Base-by-base conservation (phyloP, 2,888 invertebrate species). In the Argyresthia goedartella region DNA sequence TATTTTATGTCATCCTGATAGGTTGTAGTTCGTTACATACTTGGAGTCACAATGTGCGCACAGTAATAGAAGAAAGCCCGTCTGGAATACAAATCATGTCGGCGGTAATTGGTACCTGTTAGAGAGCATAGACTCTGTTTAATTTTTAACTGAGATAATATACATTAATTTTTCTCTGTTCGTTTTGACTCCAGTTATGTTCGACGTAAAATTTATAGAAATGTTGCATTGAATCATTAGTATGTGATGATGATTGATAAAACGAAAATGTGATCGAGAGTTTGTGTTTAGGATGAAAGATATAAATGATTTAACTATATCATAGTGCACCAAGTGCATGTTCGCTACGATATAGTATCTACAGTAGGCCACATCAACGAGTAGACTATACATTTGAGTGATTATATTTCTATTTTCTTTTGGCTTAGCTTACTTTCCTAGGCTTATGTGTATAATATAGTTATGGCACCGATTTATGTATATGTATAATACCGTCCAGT, bases 401-500 rank as follows among this genome's bases (percentile, higher is more conserved):
- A 66, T 64, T 36, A 13, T 52, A 42, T 51, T 52, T 52, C 49
- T 45, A 47, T 53, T 53, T 49, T 41, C 8, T 59, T 67, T 68
- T 66, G 62, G 65, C 64, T 68, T 68, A 66, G 65, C 67, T 60
- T 66, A 66, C 63, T 67, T 67, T 62, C 58, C 56, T 65, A 65
- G 62, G 66, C 63, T 69, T 62, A 56, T 60, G 56, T 63, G 56
- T 63, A 66, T 61, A 67, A 65, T 63, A 66, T 65, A 63, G 64
- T 64, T 62, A 65, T 63, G 66, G 71, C 78, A 78, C 74, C 71
- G 69, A 69, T 64, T 70, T 71, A 75, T 76, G 69, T 79, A 81
- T n/a, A n/a, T n/a, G n/a, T n/a, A n/a, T n/a, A n/a, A n/a, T 73
- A 82, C 84, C 84, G 84, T 85, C 84, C 84, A 85, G 81, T 82